Base-by-base conservation (phyloP, 2,888 invertebrate species). In the Pocota personata region DNA sequence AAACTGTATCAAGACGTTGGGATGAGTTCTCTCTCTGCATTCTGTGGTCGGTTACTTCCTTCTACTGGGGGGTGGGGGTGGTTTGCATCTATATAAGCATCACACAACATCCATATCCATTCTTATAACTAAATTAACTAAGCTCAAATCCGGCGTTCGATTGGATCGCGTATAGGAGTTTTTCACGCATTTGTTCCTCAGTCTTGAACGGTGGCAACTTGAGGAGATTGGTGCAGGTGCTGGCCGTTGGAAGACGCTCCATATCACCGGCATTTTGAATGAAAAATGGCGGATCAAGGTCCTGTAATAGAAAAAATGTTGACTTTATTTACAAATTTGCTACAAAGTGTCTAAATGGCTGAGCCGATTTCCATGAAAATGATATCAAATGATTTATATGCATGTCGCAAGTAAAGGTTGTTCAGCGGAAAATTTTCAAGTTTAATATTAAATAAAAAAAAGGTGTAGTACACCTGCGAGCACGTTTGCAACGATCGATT, bases 181-280 rank as follows among this genome's bases (percentile, higher is more conserved):
- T 98, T 89, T 96, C 95, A 43, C 95, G 94, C 90, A 99, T 93
- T 72, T 95, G 94, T 73, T 95, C 94, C 89, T 97, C 96, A 60
- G 96, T 96, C 87, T 94, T 94, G 91, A 98, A 98, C 90, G 98
- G 96, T 0, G 99, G 99, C 88, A 99, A 94, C 93, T 99, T 99
- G 83, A 99, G 94, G 87, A 99, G 94, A 94, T 99, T 99, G 96
- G 99, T 97, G 91, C 99, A 99, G 3, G 99, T 99, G 92, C 98
- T 98, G 7, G 99, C 97, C 10, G 99, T 98, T 0, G 99, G 99
- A 90, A 99, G 94, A 12, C 98, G 95, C 91, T 98, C 97, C 88
- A 97, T 96, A 58, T 95, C 95, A 10, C 98, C 98, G 73, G 97
- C 97, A 82, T 97, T 96, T 90, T 99, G 98, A 90, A 99, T 98